A percentile compares a stretch with the other conserved stretches of the same genome.
These are phyloP conservation scores for Eumaeus atala DNA, from an alignment of 1,140 invertebrate genomes.

Conservation along the genomic window DNA sequence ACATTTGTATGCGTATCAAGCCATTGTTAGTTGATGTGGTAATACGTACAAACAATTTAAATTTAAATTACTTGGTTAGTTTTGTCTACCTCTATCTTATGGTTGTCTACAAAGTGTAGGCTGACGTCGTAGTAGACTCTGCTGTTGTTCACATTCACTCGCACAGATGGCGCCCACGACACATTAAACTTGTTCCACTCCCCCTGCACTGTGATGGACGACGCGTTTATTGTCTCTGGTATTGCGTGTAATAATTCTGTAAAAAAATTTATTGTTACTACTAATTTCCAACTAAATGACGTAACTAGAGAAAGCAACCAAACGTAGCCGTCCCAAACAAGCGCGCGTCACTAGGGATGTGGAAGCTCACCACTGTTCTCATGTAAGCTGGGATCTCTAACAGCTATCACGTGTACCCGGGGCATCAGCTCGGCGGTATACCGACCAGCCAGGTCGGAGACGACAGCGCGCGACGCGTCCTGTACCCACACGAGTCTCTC, in stretches of 20 bases:
- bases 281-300: too few species aligned
- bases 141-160: conserved; percentile 88
- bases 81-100: conserved; percentile 54
- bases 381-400: conserved; percentile 82
- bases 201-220: conserved; percentile 80
- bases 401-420: conserved; percentile 81
- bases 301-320: conserved; percentile 32
- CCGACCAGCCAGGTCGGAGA: conserved; percentile 84
- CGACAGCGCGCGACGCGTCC: conserved; percentile 82
- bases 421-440: conserved; percentile 83
- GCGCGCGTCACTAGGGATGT: conserved; percentile 44
- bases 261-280: conserved; percentile 6
- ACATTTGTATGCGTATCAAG: too few species aligned
- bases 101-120: conserved; percentile 70
- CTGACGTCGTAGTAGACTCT: conserved; percentile 89
- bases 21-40: too few species aligned
- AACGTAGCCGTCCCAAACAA: conserved; percentile 58
- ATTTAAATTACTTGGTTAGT: too few species aligned
- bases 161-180: conserved; percentile 82
- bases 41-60: too few species aligned
- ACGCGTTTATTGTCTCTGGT: conserved; percentile 78
- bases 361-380: conserved; percentile 62
- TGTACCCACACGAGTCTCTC: conserved; percentile 87
- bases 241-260: conserved; percentile 78
- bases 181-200: conserved; percentile 85